Conservation (phyloP, 2,797 vertebrate genomes). For the Acanthornis magna region DNA sequence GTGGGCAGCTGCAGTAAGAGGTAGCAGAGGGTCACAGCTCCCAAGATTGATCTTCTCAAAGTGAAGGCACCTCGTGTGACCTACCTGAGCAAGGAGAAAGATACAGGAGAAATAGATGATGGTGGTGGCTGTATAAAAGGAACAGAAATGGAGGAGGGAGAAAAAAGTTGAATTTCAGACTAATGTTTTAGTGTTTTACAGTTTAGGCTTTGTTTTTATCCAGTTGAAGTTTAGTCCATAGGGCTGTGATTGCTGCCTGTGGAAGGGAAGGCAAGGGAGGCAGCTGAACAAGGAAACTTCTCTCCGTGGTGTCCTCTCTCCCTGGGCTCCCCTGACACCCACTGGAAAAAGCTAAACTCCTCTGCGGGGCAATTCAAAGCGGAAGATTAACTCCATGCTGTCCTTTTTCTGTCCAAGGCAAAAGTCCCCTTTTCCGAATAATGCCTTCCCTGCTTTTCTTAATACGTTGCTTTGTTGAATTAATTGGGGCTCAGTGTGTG, state of each 20-base stretch:
- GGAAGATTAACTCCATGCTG: background rate
- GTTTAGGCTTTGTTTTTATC: background rate
- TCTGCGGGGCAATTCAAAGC: background rate
- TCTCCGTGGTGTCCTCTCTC: background rate
- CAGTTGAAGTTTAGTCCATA: background rate
- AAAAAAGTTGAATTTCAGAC: background rate
- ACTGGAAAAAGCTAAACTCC: background rate
- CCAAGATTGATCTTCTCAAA: background rate
- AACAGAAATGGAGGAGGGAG: background rate
- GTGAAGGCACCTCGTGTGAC: background rate
- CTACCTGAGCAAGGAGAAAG: background rate
- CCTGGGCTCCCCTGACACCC: background rate
- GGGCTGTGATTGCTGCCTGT: background rate
- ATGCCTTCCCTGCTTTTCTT: background rate
- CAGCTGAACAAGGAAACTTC: background rate
- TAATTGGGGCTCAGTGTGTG: background rate
- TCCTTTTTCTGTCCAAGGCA: background rate
- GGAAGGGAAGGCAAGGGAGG: background rate
- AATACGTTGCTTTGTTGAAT: background rate
- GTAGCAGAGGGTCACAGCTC: background rate
- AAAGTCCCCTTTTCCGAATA: constrained; percentile 1
- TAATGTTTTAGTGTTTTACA: background rate
- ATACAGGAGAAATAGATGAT: background rate
- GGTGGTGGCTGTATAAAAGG: background rate
- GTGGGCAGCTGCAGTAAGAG: fast-evolving